These are phyloP conservation scores for Thymelicus acteon DNA, from an alignment of 2,888 invertebrate species.

Conservation along the genomic window DNA sequence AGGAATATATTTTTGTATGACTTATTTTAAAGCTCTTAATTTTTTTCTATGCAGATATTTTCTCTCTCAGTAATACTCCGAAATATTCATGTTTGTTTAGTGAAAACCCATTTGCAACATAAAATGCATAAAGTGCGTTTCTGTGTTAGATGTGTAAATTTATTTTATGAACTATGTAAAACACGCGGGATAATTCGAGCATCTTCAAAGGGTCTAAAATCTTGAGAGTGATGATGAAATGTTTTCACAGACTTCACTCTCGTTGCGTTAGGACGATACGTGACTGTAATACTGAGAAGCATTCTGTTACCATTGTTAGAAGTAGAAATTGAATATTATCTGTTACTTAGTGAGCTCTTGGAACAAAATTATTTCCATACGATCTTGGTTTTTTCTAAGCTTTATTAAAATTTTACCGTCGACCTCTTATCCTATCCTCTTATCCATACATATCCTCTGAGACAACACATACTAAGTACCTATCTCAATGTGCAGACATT, in stretches of 20 bases:
- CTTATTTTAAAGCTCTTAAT: no score
- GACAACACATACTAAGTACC: no score
- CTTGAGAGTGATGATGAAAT: constrained; percentile 59
- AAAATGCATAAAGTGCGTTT: not conserved
- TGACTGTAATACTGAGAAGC: constrained; percentile 38
- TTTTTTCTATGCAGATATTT: no score
- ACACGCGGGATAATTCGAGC: not conserved
- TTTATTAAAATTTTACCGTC: no score
- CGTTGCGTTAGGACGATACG: constrained; percentile 34
- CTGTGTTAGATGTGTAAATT: not conserved
- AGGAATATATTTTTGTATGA: no score
- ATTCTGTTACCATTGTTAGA: constrained; percentile 49
- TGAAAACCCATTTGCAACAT: no score
- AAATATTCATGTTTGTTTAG: no score
- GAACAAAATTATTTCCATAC: not conserved
- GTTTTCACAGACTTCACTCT: constrained; percentile 57
- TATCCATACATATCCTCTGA: no score
- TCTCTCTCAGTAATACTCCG: no score
- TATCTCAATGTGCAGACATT: no score
- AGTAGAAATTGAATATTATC: constrained; percentile 45
- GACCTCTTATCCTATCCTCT: no score
- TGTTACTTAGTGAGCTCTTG: not conserved
- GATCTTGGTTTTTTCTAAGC: no score
- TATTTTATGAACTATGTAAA: not conserved
- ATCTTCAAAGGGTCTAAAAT: constrained; percentile 47